These are phyloP conservation scores for Monoplex corrugatus DNA, from an alignment of 2,888 invertebrate species.

Conservation along the genomic window DNA sequence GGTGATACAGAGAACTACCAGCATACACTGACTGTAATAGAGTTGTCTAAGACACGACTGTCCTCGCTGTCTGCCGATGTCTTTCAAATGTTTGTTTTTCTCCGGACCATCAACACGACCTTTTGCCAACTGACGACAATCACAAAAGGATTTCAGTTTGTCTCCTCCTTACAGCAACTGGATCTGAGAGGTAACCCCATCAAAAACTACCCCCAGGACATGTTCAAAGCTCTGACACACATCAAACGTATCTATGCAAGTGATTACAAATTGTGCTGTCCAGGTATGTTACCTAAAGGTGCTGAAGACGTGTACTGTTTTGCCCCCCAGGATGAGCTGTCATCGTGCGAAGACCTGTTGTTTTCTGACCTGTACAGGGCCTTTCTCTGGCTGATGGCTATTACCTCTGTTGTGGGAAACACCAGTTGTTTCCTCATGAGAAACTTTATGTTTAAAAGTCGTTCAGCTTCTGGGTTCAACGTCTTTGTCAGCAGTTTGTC, in stretches of 20 bases:
- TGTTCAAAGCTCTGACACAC: constrained; percentile 18
- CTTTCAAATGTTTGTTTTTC: constrained; percentile 6
- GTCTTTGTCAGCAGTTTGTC: constrained; percentile 53
- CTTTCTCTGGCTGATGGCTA: constrained; percentile 41
- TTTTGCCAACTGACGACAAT: constrained; percentile 14
- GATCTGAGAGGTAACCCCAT: constrained; percentile 33
- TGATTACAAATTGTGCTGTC: constrained; percentile 47
- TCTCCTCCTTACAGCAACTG: constrained; percentile 4
- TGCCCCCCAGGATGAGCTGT: constrained; percentile 47
- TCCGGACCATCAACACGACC: constrained; percentile 37
- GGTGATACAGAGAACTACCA: neutral
- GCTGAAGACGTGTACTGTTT: neutral
- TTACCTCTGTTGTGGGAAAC: constrained; percentile 41
- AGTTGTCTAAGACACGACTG: constrained; percentile 44
- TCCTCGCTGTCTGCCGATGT: constrained; percentile 12
- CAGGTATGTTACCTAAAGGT: neutral
- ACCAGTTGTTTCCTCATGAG: constrained; percentile 42
- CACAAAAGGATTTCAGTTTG: constrained; percentile 35
- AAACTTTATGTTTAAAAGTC: neutral
- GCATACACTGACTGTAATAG: constrained; percentile 21
- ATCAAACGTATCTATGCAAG: constrained; percentile 6
- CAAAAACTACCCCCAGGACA: neutral
- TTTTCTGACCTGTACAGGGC: constrained; percentile 19
- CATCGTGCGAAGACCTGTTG: constrained; percentile 49
- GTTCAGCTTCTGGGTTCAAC: constrained; percentile 28